Evolutionary conservation across 1,140 invertebrate species (phyloP).

Genomic region (Papilio glaucus): DNA sequence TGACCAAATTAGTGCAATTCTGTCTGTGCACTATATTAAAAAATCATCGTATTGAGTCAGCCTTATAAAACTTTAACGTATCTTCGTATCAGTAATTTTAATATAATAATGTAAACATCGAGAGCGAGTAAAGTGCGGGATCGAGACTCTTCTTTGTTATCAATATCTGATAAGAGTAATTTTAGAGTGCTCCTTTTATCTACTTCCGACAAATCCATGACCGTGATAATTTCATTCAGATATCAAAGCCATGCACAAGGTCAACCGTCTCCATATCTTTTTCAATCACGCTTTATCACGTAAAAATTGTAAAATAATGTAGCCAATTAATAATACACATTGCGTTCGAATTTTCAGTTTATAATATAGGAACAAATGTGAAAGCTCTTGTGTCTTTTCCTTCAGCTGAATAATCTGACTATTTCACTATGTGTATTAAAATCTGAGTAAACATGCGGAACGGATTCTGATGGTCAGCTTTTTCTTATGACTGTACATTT

Average conservation of each 20-base stretch:
- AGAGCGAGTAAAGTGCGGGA: neutral
- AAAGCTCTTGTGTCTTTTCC: too few relatives aligned
- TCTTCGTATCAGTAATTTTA: neutral
- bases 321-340: too few relatives aligned
- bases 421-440: too few relatives aligned
- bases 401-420: too few relatives aligned
- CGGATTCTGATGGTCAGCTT: too few relatives aligned
- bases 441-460: too few relatives aligned
- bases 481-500: too few relatives aligned
- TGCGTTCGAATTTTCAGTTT: too few relatives aligned
- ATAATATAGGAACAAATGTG: too few relatives aligned
- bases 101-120: neutral
- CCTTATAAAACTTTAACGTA: neutral
- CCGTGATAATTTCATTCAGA: constrained; percentile 27
- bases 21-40: neutral
- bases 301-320: neutral
- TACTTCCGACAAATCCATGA: constrained; percentile 22
- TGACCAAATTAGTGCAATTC: neutral
- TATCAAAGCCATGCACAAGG: constrained; percentile 18
- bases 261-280: neutral
- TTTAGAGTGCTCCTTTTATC: constrained; percentile 18
- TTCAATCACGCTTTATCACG: neutral
- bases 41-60: neutral
- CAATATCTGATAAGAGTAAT: constrained; percentile 29
- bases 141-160: neutral